Conservation (phyloP, 2,888 invertebrate species). For the Orgyia antiqua region DNA sequence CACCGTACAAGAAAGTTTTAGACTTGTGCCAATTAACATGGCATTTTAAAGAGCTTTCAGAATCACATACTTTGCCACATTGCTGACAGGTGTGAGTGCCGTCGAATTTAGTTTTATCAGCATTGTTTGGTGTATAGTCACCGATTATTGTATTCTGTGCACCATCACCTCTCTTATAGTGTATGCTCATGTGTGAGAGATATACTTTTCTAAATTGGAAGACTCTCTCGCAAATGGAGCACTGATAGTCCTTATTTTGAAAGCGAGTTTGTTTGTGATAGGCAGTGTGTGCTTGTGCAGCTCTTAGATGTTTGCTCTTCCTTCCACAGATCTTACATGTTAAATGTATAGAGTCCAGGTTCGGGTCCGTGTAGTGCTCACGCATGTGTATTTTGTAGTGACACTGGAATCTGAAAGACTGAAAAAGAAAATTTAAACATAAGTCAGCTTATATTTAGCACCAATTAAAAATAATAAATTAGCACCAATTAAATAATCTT, state of each 20-base stretch:
- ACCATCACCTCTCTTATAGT: slow-evolving; percentile 65
- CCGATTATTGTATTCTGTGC: slow-evolving; percentile 56
- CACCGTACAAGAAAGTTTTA: slow-evolving; percentile 57
- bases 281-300: slow-evolving; percentile 66
- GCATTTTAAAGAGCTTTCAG: slow-evolving; percentile 59
- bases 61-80: slow-evolving; percentile 68
- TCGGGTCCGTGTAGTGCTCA: slow-evolving; percentile 56
- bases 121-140: slow-evolving; percentile 29
- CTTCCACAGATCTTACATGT: slow-evolving; percentile 66
- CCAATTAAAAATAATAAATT: too few relatives aligned
- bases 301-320: slow-evolving; percentile 65
- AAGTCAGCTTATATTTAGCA: too few relatives aligned
- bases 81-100: slow-evolving; percentile 59
- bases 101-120: slow-evolving; percentile 34
- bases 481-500: too few relatives aligned
- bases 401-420: slow-evolving; percentile 63
- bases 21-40: slow-evolving; percentile 68
- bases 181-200: slow-evolving; percentile 68
- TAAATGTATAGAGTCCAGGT: slow-evolving; percentile 56
- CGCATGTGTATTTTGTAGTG: slow-evolving; percentile 71
- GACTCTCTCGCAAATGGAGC: slow-evolving; percentile 67
- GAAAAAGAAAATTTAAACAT: slow-evolving; percentile 21
- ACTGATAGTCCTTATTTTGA: slow-evolving; percentile 68
- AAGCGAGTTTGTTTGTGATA: slow-evolving; percentile 71
- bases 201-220: slow-evolving; percentile 64